Conservation (phyloP, 2,888 invertebrate genomes). For the Drosophila gaucha region DNA sequence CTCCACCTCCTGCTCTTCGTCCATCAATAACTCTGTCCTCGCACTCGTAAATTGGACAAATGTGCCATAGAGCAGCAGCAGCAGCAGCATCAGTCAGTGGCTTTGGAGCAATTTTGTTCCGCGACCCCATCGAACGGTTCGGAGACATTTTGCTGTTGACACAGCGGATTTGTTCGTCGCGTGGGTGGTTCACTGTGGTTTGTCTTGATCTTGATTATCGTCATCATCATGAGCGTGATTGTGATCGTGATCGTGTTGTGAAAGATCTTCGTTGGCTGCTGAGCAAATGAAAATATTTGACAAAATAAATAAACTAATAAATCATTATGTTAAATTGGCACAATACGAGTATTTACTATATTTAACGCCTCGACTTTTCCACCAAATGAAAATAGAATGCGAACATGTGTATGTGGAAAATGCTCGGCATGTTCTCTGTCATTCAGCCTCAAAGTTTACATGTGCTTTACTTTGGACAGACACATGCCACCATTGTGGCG, state of each 20-base stretch:
- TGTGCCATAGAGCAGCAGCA: slow-evolving; percentile 22
- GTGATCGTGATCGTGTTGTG: slow-evolving; percentile 46
- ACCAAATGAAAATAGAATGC: slow-evolving; percentile 68
- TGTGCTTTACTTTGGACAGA: slow-evolving; percentile 46
- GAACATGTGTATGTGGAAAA: slow-evolving; percentile 72
- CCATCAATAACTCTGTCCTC: slow-evolving; percentile 66
- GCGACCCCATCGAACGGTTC: slow-evolving; percentile 54
- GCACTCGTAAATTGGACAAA: slow-evolving; percentile 58
- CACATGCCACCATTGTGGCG: slow-evolving; percentile 52
- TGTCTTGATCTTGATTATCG: slow-evolving; percentile 26
- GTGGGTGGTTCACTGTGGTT: slow-evolving; percentile 43
- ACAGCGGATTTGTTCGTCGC: slow-evolving; percentile 45
- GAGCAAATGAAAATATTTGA: slow-evolving; percentile 65
- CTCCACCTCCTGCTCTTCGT: slow-evolving; percentile 9
- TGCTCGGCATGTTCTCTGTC: slow-evolving; percentile 71
- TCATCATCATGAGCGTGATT: neutral
- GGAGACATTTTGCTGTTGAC: slow-evolving; percentile 52
- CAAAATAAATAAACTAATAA: slow-evolving; percentile 75
- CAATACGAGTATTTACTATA: slow-evolving; percentile 55
- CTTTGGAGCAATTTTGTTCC: too few relatives aligned
- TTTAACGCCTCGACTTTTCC: slow-evolving; percentile 48
- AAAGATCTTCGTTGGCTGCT: slow-evolving; percentile 62
- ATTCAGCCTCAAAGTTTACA: slow-evolving; percentile 66
- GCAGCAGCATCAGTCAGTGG: slow-evolving; percentile 39
- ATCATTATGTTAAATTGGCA: slow-evolving; percentile 78